Evolutionary conservation across 2,888 invertebrate species (phyloP), one percentile per base, ranked within the genome.

Genomic region (Drosophila glabriapex): DNA sequence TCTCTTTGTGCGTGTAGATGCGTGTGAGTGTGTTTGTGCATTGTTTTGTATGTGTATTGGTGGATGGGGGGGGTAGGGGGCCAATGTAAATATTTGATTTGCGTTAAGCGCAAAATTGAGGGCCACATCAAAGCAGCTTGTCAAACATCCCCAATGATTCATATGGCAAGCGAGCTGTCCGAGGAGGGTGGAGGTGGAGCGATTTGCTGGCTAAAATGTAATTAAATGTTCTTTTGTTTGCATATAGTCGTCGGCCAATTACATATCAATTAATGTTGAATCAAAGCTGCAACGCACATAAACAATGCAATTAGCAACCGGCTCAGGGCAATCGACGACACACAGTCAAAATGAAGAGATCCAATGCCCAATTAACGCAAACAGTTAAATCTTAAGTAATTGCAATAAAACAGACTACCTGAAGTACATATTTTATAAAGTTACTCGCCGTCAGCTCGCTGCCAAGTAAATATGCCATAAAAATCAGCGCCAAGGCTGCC

Each of bases 381-480:
- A 68, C 90, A 90, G 91, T 91, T 87, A 91, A 91, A 86, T 89
- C 85, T 91, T 91, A 85, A 85, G 85, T 85, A 86, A 86, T 86
- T 90, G 85, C 91, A 91, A 86, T 86, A 91, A 86, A 86, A 86
- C 76, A 84, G 85, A 91, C 85, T 86, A 91, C 91, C 88, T 76
- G 80, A 68, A 85, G 85, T 91, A 85, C 88, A 85, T 91, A 87
- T 89, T 91, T 85, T 85, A 85, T 87, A 83, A 86, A 85, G 85
- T 91, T 81, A 63, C 77, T 62, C 69, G 59, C 33, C 62, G 33
- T 16, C 61, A 62, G 55, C 64, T 56, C 43, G 79, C 79, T 79
- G 83, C 64, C 83, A 82, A 78, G 78, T 69, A 80, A 83, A 89
- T 78, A 91, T 86, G 85, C 85, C 90, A 86, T 86, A 86, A 86